Conservation (phyloP, 2,888 invertebrate species). For the Drosophila rubida region DNA sequence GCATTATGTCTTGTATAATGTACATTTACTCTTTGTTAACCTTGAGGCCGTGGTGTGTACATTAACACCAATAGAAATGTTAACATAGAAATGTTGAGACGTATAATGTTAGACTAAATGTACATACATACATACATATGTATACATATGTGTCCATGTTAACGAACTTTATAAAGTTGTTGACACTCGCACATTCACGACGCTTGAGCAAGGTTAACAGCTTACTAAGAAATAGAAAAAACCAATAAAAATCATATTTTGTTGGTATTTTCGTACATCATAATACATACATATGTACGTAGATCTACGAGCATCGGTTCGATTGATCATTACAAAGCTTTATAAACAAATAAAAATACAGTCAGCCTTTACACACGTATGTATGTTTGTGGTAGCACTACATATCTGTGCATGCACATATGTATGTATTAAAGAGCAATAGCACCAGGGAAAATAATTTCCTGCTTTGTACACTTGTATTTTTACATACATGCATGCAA, state of each 20-base stretch:
- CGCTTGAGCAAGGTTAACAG: constrained; percentile 28
- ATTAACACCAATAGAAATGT: constrained; percentile 14
- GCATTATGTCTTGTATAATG: background rate
- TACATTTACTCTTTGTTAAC: background rate
- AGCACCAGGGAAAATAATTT: constrained; percentile 63
- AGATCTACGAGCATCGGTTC: constrained; percentile 1
- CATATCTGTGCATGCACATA: background rate
- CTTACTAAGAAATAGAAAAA: constrained; percentile 18
- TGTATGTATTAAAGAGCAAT: background rate
- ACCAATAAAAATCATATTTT: background rate
- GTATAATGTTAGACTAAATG: no score
- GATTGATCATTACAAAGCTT: background rate
- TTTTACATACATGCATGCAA: no score
- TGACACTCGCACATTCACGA: constrained; percentile 21
- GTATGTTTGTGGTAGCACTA: background rate
- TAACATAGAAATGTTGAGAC: background rate
- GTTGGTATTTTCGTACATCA: background rate
- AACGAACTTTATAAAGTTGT: constrained; percentile 62
- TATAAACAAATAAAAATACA: background rate
- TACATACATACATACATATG: background rate
- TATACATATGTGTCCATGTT: constrained; percentile 24
- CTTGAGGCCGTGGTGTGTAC: constrained; percentile 12
- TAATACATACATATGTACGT: background rate
- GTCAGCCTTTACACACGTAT: background rate
- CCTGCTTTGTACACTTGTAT: constrained; percentile 54